Base-by-base conservation (phyloP, 2,888 invertebrate genomes). In the Apotomis capreana region DNA sequence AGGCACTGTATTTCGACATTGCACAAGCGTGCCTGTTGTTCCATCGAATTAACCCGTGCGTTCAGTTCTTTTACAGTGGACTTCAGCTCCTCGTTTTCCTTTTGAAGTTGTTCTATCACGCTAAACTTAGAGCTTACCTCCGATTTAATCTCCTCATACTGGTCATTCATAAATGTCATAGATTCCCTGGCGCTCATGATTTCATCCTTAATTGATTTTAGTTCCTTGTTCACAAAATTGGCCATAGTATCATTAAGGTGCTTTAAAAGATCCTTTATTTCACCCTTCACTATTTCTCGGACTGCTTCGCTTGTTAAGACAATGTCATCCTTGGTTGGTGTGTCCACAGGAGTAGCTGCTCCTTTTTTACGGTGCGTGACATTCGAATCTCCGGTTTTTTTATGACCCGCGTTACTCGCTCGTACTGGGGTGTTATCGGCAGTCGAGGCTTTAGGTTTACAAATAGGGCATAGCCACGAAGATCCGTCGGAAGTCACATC, bases 311-410 rank as follows among this genome's bases (percentile, higher is more conserved):
- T 54, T 15, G 13, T 13, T 15, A 54, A 13, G n/a, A 13, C 5
- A n/a, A 13, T 5, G 15, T 13, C 15, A 4, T 54, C 54, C 15
- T 54, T n/a, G 15, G 13, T 4, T 5, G 54, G 54, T 8, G 54
- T 13, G 54, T 15, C 54, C 5, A 6, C 8, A 54, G 54, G 54
- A 40, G 40, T 6, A 40, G 40, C 5, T 6, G 8, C 8, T 54
- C 15, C 54, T 13, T 54, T 54, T 8, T 13, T 54, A 54, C 54
- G 54, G 54, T 15, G 54, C 54, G 54, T 54, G 54, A 54, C 54
- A 54, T 54, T 54, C 4, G 13, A 6, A 54, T 54, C 54, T 15
- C 13, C 13, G 15, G 4, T 40, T 40, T 40, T 54, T 54, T 54
- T 54, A 4, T 54, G 54, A 4, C 13, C 15, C 4, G 1, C 40